Conservation (phyloP, 1,140 invertebrate genomes). For the Diuraphis noxia region DNA sequence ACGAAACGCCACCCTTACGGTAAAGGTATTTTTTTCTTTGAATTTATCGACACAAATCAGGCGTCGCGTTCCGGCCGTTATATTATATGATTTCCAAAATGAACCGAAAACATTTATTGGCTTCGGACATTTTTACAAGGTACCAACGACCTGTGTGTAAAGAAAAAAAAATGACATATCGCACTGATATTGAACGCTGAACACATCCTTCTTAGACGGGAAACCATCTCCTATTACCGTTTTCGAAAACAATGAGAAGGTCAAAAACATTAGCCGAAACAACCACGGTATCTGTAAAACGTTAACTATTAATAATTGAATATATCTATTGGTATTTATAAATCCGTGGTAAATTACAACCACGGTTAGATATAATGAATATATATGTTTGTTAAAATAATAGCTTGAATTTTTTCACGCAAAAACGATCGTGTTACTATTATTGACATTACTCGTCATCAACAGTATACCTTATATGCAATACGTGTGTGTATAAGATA, state of each 20-base stretch:
- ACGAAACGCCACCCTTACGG: not conserved
- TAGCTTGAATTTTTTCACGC: no score
- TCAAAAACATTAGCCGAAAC: not conserved
- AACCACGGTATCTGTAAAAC: not conserved
- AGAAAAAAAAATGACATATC: no score
- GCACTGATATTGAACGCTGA: no score
- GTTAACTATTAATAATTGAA: no score
- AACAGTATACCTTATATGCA: no score
- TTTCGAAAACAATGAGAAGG: not conserved
- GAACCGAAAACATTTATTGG: not conserved
- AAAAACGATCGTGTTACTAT: no score
- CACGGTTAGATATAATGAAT: no score
- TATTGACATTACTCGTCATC: no score
- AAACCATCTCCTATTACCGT: not conserved
- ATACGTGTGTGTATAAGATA: no score
- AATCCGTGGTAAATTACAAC: no score
- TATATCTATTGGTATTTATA: no score
- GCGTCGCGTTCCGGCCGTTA: not conserved
- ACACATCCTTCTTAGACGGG: not conserved
- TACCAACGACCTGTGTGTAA: not conserved
- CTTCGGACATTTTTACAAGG: not conserved
- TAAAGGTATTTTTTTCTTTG: not conserved
- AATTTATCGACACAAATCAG: conserved; percentile 4
- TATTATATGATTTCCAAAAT: not conserved
- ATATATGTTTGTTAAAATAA: no score